A percentile compares a stretch with the other conserved stretches of the same genome.
phyloP scores from a whole-genome alignment of 37 sponge, comb jelly and placozoan genomes.

The Aplysina aerophoba region DNA sequence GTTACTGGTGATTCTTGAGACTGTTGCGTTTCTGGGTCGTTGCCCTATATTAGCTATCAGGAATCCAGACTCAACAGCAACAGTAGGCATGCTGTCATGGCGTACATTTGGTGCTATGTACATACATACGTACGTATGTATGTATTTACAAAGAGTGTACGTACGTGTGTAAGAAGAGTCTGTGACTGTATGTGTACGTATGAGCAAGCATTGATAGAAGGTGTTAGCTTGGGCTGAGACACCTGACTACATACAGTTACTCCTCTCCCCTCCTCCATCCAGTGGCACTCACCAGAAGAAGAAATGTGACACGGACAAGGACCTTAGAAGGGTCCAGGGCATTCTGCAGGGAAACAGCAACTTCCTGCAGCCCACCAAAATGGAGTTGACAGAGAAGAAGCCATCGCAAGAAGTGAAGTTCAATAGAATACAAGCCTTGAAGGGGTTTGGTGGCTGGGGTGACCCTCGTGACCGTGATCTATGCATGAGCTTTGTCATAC shows the following conservation, averaged over 20 bases:
- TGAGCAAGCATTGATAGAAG: not conserved
- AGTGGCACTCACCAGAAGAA: slow-evolving; percentile 71
- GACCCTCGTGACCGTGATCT: slow-evolving; percentile 77
- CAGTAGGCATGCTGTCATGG: too few species aligned
- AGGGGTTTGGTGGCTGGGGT: slow-evolving; percentile 90
- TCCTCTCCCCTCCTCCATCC: slow-evolving; percentile 7
- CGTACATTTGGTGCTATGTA: not conserved
- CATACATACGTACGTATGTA: not conserved
- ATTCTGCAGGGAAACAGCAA: not conserved
- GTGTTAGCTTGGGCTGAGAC: not conserved
- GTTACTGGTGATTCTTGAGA: too few species aligned
- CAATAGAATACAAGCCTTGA: not conserved
- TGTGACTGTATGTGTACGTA: not conserved
- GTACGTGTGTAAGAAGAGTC: too few species aligned
- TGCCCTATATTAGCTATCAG: too few species aligned
- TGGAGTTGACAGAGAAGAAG: not conserved
- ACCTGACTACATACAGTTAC: not conserved
- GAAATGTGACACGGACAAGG: slow-evolving; percentile 11
- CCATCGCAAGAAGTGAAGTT: slow-evolving; percentile 1
- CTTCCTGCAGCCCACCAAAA: slow-evolving; percentile 47
- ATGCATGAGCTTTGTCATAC: slow-evolving; percentile 58
- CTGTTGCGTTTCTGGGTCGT: too few species aligned
- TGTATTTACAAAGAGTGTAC: not conserved
- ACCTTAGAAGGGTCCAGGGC: slow-evolving; percentile 14
- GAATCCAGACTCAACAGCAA: too few species aligned